These are phyloP conservation scores for Cosmia pyralina DNA, from an alignment of 2,888 invertebrate species.

Conservation along the genomic window DNA sequence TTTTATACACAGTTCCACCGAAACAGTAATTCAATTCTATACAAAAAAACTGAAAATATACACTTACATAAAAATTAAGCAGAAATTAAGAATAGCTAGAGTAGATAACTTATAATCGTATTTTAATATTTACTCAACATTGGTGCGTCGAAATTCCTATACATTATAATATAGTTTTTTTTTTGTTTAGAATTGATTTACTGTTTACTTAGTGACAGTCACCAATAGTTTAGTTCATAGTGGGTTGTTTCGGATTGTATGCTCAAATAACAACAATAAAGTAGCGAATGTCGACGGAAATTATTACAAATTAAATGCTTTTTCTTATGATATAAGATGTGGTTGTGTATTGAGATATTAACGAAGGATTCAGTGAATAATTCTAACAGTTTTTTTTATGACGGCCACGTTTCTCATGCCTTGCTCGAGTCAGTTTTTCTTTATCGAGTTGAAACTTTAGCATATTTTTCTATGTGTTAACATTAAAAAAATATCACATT, in stretches of 20 bases:
- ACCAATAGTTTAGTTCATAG: conserved; percentile 10
- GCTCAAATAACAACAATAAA: conserved; percentile 62
- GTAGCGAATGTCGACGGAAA: conserved; percentile 48
- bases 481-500: not conserved
- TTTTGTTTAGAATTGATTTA: conserved; percentile 53
- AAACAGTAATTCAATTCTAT: conserved; percentile 55
- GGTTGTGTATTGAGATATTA: conserved; percentile 82
- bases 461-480: no score
- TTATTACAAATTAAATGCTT: conserved; percentile 68
- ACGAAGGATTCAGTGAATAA: conserved; percentile 68
- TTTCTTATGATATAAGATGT: conserved; percentile 84
- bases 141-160: conserved; percentile 51
- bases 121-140: conserved; percentile 53
- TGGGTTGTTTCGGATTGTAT: conserved; percentile 46
- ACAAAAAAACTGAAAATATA: conserved; percentile 31
- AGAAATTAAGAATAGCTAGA: conserved; percentile 43
- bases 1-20: conserved; percentile 11
- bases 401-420: conserved; percentile 57
- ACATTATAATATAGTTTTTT: conserved; percentile 1
- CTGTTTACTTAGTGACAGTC: conserved; percentile 26
- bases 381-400: conserved; percentile 73
- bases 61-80: conserved; percentile 26
- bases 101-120: conserved; percentile 59
- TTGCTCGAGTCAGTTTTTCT: conserved; percentile 34
- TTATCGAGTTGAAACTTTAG: conserved; percentile 12